Conservation (phyloP, 1,140 invertebrate species). For the Bombus sylvicola region DNA sequence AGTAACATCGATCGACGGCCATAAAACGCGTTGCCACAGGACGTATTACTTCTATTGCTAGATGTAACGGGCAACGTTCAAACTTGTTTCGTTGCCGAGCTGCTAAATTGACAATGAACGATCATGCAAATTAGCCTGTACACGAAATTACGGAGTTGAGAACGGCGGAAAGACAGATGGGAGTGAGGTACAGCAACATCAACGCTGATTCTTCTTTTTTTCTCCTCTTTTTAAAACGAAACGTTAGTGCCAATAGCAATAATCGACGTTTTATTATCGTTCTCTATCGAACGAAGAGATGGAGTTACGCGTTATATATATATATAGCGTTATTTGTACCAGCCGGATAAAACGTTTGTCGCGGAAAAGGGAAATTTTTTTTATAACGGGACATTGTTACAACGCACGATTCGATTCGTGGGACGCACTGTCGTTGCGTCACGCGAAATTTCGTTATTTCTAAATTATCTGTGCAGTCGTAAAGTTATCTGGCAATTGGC, state of each 20-base stretch:
- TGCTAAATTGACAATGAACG: conserved; percentile 60
- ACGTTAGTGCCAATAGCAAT: conserved; percentile 1
- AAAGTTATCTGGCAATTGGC: not conserved
- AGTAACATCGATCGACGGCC: not conserved
- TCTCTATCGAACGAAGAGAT: not conserved
- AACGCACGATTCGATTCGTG: not conserved
- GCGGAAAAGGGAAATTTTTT: not conserved
- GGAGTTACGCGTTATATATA: not conserved
- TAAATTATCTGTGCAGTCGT: not conserved
- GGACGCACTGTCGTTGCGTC: not conserved
- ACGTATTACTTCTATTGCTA: conserved; percentile 50
- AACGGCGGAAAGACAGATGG: conserved; percentile 40
- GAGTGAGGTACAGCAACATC: not conserved
- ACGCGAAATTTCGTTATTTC: not conserved
- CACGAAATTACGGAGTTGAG: conserved; percentile 34
- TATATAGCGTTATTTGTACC: not conserved
- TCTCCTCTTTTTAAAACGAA: not conserved
- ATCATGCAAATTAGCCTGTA: conserved; percentile 54
- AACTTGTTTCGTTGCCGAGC: conserved; percentile 44
- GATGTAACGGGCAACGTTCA: conserved; percentile 17
- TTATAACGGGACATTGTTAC: not conserved
- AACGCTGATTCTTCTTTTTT: not conserved
- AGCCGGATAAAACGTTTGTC: not conserved
- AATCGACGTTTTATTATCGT: conserved; percentile 27
- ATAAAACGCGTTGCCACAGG: conserved; percentile 26